These are phyloP conservation scores for Aphyosemion australe DNA, from an alignment of 2,113 vertebrate genomes.

Conservation along the genomic window DNA sequence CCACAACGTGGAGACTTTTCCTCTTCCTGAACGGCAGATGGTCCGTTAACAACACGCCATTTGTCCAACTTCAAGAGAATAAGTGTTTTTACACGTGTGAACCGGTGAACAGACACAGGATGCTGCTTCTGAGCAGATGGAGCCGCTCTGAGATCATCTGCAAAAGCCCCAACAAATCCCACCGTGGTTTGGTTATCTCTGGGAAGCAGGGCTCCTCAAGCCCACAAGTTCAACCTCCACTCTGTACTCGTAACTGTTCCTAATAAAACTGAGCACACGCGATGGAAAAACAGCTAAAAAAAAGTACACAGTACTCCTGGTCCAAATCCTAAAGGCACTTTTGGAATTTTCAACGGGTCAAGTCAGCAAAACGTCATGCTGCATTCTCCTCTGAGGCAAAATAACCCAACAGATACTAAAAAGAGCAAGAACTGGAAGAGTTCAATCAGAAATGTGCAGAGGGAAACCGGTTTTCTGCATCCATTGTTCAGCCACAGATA, in stretches of 20 bases:
- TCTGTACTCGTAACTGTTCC: too few species aligned
- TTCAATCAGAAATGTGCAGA: not conserved
- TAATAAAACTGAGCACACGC: not conserved
- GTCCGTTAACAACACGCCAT: conserved; percentile 47
- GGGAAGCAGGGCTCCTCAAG: conserved; percentile 5
- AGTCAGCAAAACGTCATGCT: not conserved
- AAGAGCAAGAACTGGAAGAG: not conserved
- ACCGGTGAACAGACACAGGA: conserved; percentile 47
- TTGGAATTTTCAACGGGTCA: conserved; percentile 7
- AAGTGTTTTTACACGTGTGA: conserved; percentile 11
- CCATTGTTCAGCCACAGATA: not conserved
- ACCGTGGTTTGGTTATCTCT: conserved; percentile 3
- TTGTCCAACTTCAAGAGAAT: conserved; percentile 38
- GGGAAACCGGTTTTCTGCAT: not conserved
- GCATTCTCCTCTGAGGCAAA: conserved; percentile 8
- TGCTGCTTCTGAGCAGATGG: conserved; percentile 39
- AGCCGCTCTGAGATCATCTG: conserved; percentile 37
- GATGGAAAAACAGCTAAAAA: conserved; percentile 16
- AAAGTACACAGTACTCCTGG: not conserved
- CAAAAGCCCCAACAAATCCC: conserved; percentile 19
- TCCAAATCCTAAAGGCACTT: conserved; percentile 2
- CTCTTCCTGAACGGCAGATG: conserved; percentile 74
- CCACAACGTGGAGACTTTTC: conserved; percentile 64
- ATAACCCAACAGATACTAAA: not conserved
- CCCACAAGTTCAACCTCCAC: too few species aligned